Conservation (phyloP, 2,113 vertebrate species). For the Falco punctatus region DNA sequence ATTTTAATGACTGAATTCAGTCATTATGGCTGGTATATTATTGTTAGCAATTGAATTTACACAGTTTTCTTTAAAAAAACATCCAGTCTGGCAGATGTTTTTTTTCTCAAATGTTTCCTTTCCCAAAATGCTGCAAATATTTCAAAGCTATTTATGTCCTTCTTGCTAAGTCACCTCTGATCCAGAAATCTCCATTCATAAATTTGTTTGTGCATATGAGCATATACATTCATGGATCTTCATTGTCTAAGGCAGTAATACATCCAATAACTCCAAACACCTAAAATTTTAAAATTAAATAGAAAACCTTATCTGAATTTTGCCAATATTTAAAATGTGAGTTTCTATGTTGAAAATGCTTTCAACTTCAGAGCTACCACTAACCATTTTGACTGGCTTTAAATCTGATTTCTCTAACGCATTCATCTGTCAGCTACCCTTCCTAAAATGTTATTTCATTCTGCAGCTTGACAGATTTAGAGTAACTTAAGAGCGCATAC, state of each 20-base stretch:
- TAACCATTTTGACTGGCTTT: neutral
- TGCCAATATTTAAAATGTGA: neutral
- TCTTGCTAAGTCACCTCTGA: neutral
- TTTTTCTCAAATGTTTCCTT: neutral
- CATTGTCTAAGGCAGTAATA: neutral
- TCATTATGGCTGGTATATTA: neutral
- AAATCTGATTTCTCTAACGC: neutral
- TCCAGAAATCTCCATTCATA: neutral
- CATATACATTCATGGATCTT: neutral
- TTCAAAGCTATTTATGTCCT: neutral
- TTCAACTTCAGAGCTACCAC: neutral
- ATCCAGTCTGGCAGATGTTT: neutral
- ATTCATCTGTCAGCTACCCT: neutral
- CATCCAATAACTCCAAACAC: neutral
- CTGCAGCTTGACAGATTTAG: neutral
- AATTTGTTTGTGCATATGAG: neutral
- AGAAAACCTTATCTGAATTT: neutral
- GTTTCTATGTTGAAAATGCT: neutral
- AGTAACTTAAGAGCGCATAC: neutral
- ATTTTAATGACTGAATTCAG: neutral
- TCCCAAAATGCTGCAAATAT: neutral
- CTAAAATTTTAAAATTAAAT: neutral
- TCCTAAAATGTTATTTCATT: neutral
- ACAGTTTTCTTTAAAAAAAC: neutral
- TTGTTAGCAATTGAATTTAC: neutral